A percentile compares a stretch with the other conserved stretches of the same genome.
These are phyloP conservation scores for Caenorhabditis zanzibari DNA, from an alignment of 2,888 invertebrate genomes.

Conservation along the genomic window DNA sequence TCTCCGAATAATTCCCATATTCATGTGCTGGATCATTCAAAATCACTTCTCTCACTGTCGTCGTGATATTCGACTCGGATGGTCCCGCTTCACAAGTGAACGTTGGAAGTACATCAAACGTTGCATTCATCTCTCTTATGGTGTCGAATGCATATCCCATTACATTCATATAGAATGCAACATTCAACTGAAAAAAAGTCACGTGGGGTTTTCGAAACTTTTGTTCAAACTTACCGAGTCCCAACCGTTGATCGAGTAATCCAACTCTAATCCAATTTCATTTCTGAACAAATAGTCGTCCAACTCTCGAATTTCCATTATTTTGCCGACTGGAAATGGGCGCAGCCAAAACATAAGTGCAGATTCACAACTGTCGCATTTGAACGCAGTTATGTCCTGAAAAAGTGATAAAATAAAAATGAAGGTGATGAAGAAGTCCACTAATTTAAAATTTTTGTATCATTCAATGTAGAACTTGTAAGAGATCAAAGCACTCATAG, in stretches of 20 bases:
- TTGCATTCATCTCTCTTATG: constrained; percentile 52
- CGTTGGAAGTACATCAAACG: constrained; percentile 56
- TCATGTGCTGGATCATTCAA: constrained; percentile 61
- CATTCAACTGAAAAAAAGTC: constrained; percentile 70
- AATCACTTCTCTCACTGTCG: constrained; percentile 65
- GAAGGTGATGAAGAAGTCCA: too few species aligned
- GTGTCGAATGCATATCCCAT: constrained; percentile 70
- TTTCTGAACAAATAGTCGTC: constrained; percentile 77
- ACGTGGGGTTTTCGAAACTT: constrained; percentile 5
- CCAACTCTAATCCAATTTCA: constrained; percentile 76
- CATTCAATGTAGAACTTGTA: too few species aligned
- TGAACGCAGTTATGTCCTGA: constrained; percentile 81
- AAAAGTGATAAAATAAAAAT: too few species aligned
- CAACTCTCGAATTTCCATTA: constrained; percentile 73
- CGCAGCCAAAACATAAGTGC: constrained; percentile 78
- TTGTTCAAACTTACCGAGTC: constrained; percentile 68
- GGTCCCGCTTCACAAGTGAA: constrained; percentile 59
- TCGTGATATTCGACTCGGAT: constrained; percentile 61
- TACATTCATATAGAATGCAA: constrained; percentile 73
- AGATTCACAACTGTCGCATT: constrained; percentile 78
- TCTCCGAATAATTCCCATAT: constrained; percentile 68
- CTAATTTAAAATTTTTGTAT: too few species aligned
- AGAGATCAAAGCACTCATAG: too few species aligned
- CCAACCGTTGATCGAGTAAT: constrained; percentile 75
- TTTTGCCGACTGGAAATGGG: constrained; percentile 71